These are phyloP conservation scores for Mastomys natalensis DNA, from an alignment of 2,113 vertebrate species.

Conservation along the genomic window DNA sequence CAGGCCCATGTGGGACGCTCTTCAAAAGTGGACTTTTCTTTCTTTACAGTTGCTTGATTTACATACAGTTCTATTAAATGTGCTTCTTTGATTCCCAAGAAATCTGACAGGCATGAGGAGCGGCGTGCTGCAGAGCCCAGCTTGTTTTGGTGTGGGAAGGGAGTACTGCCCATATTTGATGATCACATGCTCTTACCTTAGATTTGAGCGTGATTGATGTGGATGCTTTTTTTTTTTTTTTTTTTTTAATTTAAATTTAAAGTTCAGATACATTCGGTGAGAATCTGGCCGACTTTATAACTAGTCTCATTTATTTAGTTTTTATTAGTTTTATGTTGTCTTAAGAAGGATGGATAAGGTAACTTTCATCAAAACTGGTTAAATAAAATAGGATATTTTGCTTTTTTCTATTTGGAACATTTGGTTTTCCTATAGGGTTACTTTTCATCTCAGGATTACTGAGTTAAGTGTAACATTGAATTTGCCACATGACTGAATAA, in stretches of 20 bases:
- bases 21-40: neutral
- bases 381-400: neutral
- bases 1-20: neutral
- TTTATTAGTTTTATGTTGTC: neutral
- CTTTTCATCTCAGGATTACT: neutral
- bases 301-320: neutral
- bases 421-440: neutral
- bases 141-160: neutral
- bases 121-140: neutral
- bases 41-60: neutral
- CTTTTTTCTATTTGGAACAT: neutral
- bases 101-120: neutral
- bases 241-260: constrained; percentile 32
- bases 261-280: neutral
- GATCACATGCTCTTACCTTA: neutral
- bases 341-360: neutral
- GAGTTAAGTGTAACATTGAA: neutral
- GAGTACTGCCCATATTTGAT: neutral
- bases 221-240: neutral
- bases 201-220: neutral
- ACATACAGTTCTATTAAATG: neutral
- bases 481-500: neutral
- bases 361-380: neutral
- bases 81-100: constrained; percentile 9
- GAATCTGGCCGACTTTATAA: neutral